These are phyloP conservation scores for Campylomormyrus tamandua DNA, from an alignment of 2,113 vertebrate genomes.

Conservation along the genomic window DNA sequence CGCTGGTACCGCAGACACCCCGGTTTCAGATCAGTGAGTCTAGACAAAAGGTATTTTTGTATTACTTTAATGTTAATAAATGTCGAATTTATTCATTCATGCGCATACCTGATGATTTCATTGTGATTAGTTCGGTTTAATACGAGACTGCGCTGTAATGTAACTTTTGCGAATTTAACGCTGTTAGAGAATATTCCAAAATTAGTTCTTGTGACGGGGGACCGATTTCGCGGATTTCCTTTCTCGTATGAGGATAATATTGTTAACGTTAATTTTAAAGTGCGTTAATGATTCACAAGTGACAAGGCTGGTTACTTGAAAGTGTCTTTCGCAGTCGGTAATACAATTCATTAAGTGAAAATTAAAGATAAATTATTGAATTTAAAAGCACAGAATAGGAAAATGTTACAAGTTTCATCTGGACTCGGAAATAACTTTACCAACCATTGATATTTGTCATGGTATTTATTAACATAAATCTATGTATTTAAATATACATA, in stretches of 20 bases:
- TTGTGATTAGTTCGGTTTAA: neutral
- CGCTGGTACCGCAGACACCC: slow-evolving; percentile 41
- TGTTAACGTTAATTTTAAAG: slow-evolving; percentile 7
- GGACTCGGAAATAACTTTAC: slow-evolving; percentile 8
- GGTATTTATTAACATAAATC: neutral
- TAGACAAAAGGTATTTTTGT: slow-evolving; percentile 62
- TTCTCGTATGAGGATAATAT: neutral
- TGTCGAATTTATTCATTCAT: slow-evolving; percentile 19
- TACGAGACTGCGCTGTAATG: neutral
- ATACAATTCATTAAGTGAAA: neutral
- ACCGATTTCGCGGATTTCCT: slow-evolving; percentile 13
- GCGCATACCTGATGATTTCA: slow-evolving; percentile 3
- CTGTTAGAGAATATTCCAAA: slow-evolving; percentile 11
- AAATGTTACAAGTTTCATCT: slow-evolving; percentile 9
- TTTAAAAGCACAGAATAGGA: slow-evolving; percentile 4
- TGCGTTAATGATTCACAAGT: slow-evolving; percentile 4
- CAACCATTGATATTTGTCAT: neutral
- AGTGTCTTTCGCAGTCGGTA: neutral
- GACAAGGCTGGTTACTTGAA: slow-evolving; percentile 1
- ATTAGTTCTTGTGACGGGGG: neutral
- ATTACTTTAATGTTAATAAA: slow-evolving; percentile 37
- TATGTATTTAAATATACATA: neutral
- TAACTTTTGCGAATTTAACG: slow-evolving; percentile 12
- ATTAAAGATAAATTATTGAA: neutral
- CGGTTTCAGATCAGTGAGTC: slow-evolving; percentile 62